Base-by-base conservation (phyloP, 2,888 invertebrate species). In the Apodemia hepburni region DNA sequence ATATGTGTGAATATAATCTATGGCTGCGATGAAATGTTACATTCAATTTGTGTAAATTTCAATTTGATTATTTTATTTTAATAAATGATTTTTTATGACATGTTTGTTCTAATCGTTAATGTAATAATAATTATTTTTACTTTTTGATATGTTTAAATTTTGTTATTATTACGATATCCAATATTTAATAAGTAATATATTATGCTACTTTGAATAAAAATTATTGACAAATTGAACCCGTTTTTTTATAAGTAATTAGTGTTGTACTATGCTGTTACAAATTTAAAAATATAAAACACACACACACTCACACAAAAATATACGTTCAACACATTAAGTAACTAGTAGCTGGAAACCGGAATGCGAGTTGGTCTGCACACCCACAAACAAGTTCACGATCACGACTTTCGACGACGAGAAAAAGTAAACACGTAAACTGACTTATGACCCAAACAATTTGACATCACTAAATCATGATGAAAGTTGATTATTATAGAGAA, bases 361-460 rank as follows among this genome's bases (percentile, higher is more conserved):
- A 27, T 15, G 22, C 59, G 15, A 22, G 42, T 22, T 22, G 15
- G 38, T 60, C 29, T 27, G 54, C 22, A 61, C 42, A 61, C 45
- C 29, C 42, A 61, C 17, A 59, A 57, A 54, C 67, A 66, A 67
- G 68, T 69, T 67, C 87, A 87, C 82, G 85, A 83, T 75, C 84
- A 84, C 74, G 72, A 77, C 84, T 85, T 84, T 86, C 84, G 77
- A 76, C 76, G 42, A 15, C 75, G 78, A 79, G 78, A 81, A 82
- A 84, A 77, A 81, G 76, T 68, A 70, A 68, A 70, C 69, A 68
- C 62, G 74, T 64, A 68, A 54, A 54, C 61, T 70, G 80, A 80
- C 83, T 75, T 77, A 71, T 83, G 82, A 85, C 85, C 81, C 74
- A 73, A 68, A 54, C 54, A 27, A 71, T 66, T 72, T 67, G 75